Base-by-base conservation (phyloP, 2,888 invertebrate genomes). In the Teinopalpus imperialis region DNA sequence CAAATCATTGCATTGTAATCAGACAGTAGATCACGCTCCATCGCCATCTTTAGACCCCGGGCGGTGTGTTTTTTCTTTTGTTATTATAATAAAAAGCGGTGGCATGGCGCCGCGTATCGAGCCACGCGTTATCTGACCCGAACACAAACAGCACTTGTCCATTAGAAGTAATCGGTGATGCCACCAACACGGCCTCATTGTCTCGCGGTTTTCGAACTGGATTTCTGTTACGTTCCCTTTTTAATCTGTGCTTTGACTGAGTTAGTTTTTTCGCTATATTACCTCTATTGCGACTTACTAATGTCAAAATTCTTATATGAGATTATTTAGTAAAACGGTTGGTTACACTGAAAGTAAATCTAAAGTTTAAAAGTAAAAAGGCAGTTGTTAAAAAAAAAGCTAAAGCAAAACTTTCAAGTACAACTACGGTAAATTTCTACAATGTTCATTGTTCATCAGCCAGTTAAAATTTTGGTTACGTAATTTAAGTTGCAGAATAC, bases 161-260 rank as follows among this genome's bases (percentile, higher is more conserved):
- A 90, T 89, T 90, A 90, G 86, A 87, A 80, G 83, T 86, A 89
- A 90, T 90, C 89, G 88, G 71, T 74, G 77, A 82, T 78, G 82
- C 86, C 85, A 86, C 86, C 86, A 87, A 80, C 86, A 81, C 81
- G 74, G 72, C 66, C 66, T 69, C 64, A 85, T 81, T 82, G 81
- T 81, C 73, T 76, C 60, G 69, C 68, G 59, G 65, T 67, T 73
- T 66, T 67, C 59, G 72, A 74, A 75, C 39, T 27, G 21, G 34
- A 34, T 31, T 26, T 39, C 1, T 27, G 31, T 32, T 26, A 9
- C 13, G 16, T 7, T 12, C 27, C 18, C 30, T 13, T 31, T 44
- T 16, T 43, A 37, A 13, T 35, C 20, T 27, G 27, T 9, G 32
- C 26, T 34, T 18, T 24, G 7, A 10, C 7, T 21, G 20, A 6